These are phyloP conservation scores for Lagorchestes hirsutus DNA, from an alignment of 2,797 vertebrate species.

Conservation along the genomic window DNA sequence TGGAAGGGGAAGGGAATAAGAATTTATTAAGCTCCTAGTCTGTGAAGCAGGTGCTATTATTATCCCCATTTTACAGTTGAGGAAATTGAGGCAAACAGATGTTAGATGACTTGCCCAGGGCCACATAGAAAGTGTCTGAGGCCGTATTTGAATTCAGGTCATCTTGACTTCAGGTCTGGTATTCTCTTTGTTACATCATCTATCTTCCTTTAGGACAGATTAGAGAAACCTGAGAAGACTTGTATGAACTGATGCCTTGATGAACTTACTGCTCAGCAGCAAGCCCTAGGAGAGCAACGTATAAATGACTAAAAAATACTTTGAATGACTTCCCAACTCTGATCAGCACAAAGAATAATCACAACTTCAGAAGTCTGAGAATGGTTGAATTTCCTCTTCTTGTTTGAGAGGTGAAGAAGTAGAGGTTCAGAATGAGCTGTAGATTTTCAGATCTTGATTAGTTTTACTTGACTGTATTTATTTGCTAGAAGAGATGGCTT, in stretches of 20 bases:
- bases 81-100: not conserved
- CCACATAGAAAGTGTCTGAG: not conserved
- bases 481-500: not conserved
- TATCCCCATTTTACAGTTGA: not conserved
- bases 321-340: no score
- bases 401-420: not conserved
- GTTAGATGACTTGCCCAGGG: not conserved
- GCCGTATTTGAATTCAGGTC: not conserved
- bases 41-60: not conserved
- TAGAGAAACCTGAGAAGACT: not conserved
- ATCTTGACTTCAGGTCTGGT: not conserved
- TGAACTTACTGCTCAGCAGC: not conserved
- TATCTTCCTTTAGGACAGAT: not conserved
- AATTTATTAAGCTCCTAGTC: not conserved
- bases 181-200: not conserved
- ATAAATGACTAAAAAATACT: no score
- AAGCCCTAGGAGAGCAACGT: not conserved
- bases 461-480: not conserved
- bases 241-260: not conserved
- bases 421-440: not conserved
- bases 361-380: no score
- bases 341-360: no score
- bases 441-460: not conserved
- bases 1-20: not conserved
- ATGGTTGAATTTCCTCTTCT: no score